Base-by-base conservation (phyloP, 2,888 invertebrate species). In the Cheilosia pagana region DNA sequence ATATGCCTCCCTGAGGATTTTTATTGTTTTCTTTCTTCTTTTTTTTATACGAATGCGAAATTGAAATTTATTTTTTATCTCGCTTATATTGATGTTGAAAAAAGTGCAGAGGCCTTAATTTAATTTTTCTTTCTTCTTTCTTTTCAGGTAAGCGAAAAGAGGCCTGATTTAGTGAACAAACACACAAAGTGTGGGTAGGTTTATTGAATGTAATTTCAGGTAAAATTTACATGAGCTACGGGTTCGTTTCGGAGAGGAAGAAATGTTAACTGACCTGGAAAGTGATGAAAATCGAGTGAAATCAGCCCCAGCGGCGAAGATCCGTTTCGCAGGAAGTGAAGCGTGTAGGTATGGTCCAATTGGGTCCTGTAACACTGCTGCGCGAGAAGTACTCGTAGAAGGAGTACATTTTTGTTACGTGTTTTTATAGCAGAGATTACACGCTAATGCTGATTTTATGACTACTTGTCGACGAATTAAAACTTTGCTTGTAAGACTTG, bases 71-170 rank as follows among this genome's bases (percentile, higher is more conserved):
- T 59, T 70, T 65, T 65, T 63, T 63, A 39, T 43, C 43, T 14
- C 10, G 23, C 25, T 41, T 50, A 23, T 43, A 31, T 57, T 57
- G 57, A 39, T 53, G 72, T 35, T 41, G 16, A 50, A 41, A 16
- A 53, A 59, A 16, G 8, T 52, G n/a, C 2, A 19, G 35, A 74
- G 78, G 68, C 63, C 19, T 48, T 65, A 48, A 75, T 75, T 78
- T 63, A 57, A 83, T 74, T 72, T 48, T 16, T 67, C 21, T 28
- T 59, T 35, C 63, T 5, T 23, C 53, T 77, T 60, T 83, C 68
- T 12, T 78, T 83, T 28, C 83, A 83, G 83, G 83, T 83, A 79
- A 83, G 83, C 62, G 25, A 23, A 63, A 12, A 23, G 39, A 21
- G 35, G n/a, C n/a, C 14, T 43, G 43, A 31, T 45, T 28, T 16